Base-by-base conservation (phyloP, 2,113 vertebrate species). In the Lagopus muta region DNA sequence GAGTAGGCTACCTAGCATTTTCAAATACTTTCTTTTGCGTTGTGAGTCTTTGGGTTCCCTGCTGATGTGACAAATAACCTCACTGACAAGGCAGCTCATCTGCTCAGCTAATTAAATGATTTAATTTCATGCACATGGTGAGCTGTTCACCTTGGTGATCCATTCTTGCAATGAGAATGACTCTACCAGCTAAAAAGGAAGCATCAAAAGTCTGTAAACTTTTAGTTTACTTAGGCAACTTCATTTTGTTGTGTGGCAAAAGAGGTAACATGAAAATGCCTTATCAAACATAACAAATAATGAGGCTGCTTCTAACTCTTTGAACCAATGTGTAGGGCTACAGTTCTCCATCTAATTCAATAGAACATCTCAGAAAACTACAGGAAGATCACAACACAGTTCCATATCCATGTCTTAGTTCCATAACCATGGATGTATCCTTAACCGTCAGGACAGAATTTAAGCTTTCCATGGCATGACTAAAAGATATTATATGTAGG, bases 1-100 rank as follows among this genome's bases (percentile, higher is more conserved):
- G 92, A 98, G 97, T 96, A 95, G 25, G 40, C 58, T 82, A 45
- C 10, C 36, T 52, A 7, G 32, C 25, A 50, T 60, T 48, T 40
- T 70, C 28, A 48, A 32, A 20, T 74, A 54, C 32, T 2, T 75
- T 89, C 92, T 92, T 73, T 34, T 4, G 0, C 72, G 60, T 90
- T 93, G 13, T 14, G 6, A 54, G 43, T 57, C 48, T 86, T 64
- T 48, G 72, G 20, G n/a, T n/a, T 91, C 17, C 47, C 42, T 64
- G 28, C 5, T 77, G 61, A 38, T 92, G 71, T 50, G 32, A 72
- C 32, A 71, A 69, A 93, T 64, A 77, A 73, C 52, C 48, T 76
- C 43, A 36, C 14, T 86, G 80, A 84, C 70, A 87, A n/a, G 64
- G 66, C 40, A 91, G 67, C 43, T 92, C 54, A 66, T 67, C 64